Conservation (phyloP, 2,888 invertebrate genomes). For the Amiota minor region DNA sequence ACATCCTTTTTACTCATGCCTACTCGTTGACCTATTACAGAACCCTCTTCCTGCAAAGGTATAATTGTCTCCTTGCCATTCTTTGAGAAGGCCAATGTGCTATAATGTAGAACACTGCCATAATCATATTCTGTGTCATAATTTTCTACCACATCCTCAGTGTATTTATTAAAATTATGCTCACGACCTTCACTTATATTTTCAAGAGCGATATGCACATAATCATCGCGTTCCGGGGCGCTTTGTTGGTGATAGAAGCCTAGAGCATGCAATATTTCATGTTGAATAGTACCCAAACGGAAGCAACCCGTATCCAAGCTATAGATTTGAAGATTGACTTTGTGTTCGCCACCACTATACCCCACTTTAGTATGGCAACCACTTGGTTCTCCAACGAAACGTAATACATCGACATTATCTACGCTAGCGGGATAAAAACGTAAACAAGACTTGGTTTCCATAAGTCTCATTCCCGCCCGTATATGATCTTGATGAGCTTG, state of each 20-base stretch:
- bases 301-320: conserved; percentile 63
- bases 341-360: conserved; percentile 72
- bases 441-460: conserved; percentile 82
- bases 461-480: conserved; percentile 79
- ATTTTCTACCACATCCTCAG: conserved; percentile 75
- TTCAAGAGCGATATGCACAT: conserved; percentile 75
- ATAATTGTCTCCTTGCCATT: conserved; percentile 82
- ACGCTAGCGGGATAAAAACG: conserved; percentile 78
- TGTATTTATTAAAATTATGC: conserved; percentile 81
- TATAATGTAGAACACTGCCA: conserved; percentile 86
- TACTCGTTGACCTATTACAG: conserved; percentile 55
- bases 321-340: conserved; percentile 54
- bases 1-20: conserved; percentile 49
- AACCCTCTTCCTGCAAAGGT: conserved; percentile 65
- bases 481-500: conserved; percentile 77
- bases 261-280: conserved; percentile 83
- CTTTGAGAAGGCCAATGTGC: conserved; percentile 80
- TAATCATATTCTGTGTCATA: conserved; percentile 83
- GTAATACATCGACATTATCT: conserved; percentile 40
- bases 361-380: conserved; percentile 88
- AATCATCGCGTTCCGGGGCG: conserved; percentile 81
- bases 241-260: conserved; percentile 88
- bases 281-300: conserved; percentile 77
- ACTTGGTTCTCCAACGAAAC: conserved; percentile 54
- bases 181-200: conserved; percentile 76